Evolutionary conservation across 2,888 invertebrate genomes (phyloP).

Genomic region (Amiota communis): DNA sequence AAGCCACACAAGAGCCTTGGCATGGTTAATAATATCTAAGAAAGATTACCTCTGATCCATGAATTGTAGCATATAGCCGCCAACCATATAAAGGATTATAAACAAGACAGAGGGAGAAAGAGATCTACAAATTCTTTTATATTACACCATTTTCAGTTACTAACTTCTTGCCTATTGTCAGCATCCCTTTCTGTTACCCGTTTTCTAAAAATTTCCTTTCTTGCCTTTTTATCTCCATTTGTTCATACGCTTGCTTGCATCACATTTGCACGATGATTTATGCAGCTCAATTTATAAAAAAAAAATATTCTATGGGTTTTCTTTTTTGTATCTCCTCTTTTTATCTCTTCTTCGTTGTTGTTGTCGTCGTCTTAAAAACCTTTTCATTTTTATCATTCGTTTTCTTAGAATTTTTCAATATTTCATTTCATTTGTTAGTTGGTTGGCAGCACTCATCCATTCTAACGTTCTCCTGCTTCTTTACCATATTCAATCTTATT

Average conservation of each 20-base stretch:
- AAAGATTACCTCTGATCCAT: too few species aligned
- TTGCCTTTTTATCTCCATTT: background rate
- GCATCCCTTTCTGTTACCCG: background rate
- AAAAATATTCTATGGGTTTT: background rate
- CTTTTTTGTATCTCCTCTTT: background rate
- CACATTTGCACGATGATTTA: constrained; percentile 52
- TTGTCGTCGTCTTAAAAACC: constrained; percentile 46
- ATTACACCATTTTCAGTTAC: too few species aligned
- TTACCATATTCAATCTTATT: too few species aligned
- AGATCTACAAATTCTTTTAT: too few species aligned
- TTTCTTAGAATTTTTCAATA: constrained; percentile 29
- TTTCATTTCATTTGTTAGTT: constrained; percentile 13
- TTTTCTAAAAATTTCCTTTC: background rate
- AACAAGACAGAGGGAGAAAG: too few species aligned
- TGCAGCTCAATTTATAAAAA: constrained; percentile 67
- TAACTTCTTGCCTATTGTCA: background rate
- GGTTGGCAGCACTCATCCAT: too few species aligned
- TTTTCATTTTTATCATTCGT: constrained; percentile 32
- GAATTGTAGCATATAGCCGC: too few species aligned
- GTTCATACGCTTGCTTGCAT: too few species aligned
- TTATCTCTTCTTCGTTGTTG: constrained; percentile 45
- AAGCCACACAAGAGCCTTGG: too few species aligned
- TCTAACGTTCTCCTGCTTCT: too few species aligned
- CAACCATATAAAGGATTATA: too few species aligned
- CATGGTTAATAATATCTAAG: too few species aligned